A percentile compares a stretch with the other conserved stretches of the same genome.
Conservation (phyloP, 2,797 vertebrate genomes). For the Sciurus vulgaris region DNA sequence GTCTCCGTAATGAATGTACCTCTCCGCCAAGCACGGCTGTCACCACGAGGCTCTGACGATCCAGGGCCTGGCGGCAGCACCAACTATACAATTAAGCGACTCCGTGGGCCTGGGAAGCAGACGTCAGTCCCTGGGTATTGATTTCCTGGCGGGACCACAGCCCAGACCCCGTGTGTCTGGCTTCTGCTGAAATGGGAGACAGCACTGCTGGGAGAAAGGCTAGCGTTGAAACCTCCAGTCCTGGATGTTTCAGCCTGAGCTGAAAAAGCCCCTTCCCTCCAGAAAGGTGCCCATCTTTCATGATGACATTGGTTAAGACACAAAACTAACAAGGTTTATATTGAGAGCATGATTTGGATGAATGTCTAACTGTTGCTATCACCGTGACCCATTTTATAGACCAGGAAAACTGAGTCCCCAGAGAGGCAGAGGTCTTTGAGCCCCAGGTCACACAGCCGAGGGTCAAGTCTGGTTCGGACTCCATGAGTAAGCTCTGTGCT, state of each 20-base stretch:
- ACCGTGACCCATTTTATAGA: not conserved
- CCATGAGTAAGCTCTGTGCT: not conserved
- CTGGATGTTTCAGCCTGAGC: not conserved
- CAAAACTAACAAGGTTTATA: not conserved
- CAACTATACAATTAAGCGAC: constrained; percentile 78
- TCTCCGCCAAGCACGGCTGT: constrained; percentile 71
- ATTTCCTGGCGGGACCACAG: constrained; percentile 68
- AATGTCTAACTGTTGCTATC: not conserved
- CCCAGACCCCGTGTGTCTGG: not conserved
- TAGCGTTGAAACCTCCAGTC: not conserved
- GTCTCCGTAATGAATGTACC: constrained; percentile 80
- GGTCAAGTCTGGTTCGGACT: not conserved
- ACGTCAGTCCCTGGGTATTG: not conserved
- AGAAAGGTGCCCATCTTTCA: not conserved
- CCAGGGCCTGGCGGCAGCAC: constrained; percentile 73
- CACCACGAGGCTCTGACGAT: constrained; percentile 71
- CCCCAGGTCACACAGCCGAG: not conserved
- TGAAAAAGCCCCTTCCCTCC: not conserved
- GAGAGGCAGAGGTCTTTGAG: not conserved
- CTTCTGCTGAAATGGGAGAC: not conserved
- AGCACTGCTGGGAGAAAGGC: accelerated
- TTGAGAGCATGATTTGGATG: not conserved
- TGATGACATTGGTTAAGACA: not conserved
- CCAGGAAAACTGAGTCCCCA: not conserved
- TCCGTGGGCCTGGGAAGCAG: not conserved